phyloP scores from a whole-genome alignment of 2,797 vertebrate species.

The Heliangelus exortis region DNA sequence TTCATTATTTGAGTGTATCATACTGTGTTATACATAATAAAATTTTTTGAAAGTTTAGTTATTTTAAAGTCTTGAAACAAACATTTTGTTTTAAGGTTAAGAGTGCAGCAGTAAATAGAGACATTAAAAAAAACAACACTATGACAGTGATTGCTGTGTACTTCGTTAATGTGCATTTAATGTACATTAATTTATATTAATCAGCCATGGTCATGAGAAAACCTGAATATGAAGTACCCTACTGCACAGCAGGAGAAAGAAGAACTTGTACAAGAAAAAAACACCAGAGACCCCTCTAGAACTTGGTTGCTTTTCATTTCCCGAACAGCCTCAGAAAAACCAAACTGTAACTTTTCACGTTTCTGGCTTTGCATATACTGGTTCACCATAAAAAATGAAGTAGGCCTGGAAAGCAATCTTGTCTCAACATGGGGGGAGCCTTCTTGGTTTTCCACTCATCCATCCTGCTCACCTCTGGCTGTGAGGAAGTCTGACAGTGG shows the following conservation, averaged over 20 bases:
- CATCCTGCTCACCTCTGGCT: neutral
- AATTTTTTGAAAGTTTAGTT: neutral
- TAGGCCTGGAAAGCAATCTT: conserved; percentile 25
- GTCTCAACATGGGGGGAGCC: conserved; percentile 1
- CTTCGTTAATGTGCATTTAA: rapidly evolving
- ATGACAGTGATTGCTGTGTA: neutral
- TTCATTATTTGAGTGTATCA: neutral
- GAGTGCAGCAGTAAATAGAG: neutral
- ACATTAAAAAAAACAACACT: neutral
- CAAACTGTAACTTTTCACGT: neutral
- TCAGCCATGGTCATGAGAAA: neutral
- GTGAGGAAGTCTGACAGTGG: conserved; percentile 50
- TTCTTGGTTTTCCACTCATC: conserved; percentile 2
- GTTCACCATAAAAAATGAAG: neutral
- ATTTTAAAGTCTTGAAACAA: neutral
- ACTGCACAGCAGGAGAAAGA: neutral
- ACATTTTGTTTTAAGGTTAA: neutral
- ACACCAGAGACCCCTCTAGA: neutral
- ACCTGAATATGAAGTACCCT: neutral
- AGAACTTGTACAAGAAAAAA: neutral
- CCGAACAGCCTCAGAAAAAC: neutral
- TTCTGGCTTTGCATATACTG: conserved; percentile 12
- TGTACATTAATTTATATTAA: rapidly evolving
- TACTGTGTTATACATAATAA: neutral
- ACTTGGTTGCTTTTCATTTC: neutral